phyloP scores from a whole-genome alignment of 2,888 invertebrate species.

The Piscicola geometra region DNA sequence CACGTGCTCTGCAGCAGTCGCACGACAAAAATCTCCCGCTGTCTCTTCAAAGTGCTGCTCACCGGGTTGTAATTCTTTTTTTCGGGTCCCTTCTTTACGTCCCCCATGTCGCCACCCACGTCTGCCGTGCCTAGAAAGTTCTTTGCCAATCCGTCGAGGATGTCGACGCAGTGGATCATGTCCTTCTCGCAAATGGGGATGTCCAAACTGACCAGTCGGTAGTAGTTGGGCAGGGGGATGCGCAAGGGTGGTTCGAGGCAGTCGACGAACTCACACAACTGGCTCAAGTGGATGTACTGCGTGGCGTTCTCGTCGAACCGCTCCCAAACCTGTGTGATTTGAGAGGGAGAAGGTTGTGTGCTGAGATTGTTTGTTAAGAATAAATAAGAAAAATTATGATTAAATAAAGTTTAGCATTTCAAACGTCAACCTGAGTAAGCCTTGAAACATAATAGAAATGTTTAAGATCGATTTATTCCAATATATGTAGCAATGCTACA shows the following conservation, averaged over 20 bases:
- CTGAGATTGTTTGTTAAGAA: too few species aligned
- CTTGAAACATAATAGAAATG: too few species aligned
- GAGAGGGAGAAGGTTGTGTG: too few species aligned
- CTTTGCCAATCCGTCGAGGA: conserved; percentile 92
- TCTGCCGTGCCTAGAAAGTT: conserved; percentile 97
- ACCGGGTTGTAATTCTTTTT: conserved; percentile 85
- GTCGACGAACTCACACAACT: conserved; percentile 85
- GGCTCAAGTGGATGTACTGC: conserved; percentile 90
- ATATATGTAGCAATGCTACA: too few species aligned
- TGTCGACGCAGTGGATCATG: conserved; percentile 96
- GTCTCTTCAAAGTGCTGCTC: conserved; percentile 88
- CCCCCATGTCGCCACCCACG: conserved; percentile 54
- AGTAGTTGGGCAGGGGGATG: conserved; percentile 92
- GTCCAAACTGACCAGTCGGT: conserved; percentile 96
- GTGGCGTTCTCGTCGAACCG: conserved; percentile 96
- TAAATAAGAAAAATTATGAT: too few species aligned
- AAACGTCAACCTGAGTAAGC: too few species aligned
- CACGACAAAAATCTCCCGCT: conserved; percentile 93
- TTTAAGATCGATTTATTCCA: too few species aligned
- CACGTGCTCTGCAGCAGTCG: conserved; percentile 76
- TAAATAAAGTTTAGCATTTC: too few species aligned
- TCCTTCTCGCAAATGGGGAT: conserved; percentile 95
- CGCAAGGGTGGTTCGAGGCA: conserved; percentile 89
- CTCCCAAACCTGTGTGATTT: conserved; percentile 84
- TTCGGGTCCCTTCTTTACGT: conserved; percentile 57